Base-by-base conservation (phyloP, 2,888 invertebrate species). In the Corbicula japonica region DNA sequence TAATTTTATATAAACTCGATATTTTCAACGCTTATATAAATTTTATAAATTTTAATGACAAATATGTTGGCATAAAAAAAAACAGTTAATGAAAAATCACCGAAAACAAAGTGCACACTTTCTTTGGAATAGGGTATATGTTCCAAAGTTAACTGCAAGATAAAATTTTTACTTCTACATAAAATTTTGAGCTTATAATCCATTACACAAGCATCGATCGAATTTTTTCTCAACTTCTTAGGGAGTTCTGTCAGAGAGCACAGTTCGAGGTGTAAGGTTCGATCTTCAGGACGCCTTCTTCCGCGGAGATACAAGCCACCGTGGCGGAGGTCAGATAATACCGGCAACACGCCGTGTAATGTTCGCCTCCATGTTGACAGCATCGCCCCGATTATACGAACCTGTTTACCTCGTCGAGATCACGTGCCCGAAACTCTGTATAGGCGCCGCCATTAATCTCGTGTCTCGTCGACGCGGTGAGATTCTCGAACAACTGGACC, bases 271-370 rank as follows among this genome's bases (percentile, higher is more conserved):
- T 89, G 96, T 97, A 10, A 95, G 98, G 81, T 99, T 99, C 95
- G 98, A 99, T 95, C 98, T 99, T 94, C 97, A 97, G 93, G 99
- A 99, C 94, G 99, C 99, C 72, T 99, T 98, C 73, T 95, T 99
- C 86, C 99, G 99, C 95, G 97, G 99, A 94, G 99, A 99, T 94
- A 99, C 99, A 92, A 99, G 99, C 95, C 99, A 99, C 96, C 97
- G 99, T 95, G 99, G 99, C 94, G 99, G 99, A 95, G 99, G 99
- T 92, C 99, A 99, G 95, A 98, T 99, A 95, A 99, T 99, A 95
- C 99, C 99, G 92, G 98, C 99, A 44, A 97, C 99, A 86, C 96
- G 99, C 94, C 97, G 99, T 94, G 97, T 97, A 92, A 95, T 99
- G 94, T 99, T 99, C 94, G 99, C 99, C 86, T 97, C 97, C 93